phyloP scores from a whole-genome alignment of 2,113 vertebrate species.

The Myiozetetes cayanensis region DNA sequence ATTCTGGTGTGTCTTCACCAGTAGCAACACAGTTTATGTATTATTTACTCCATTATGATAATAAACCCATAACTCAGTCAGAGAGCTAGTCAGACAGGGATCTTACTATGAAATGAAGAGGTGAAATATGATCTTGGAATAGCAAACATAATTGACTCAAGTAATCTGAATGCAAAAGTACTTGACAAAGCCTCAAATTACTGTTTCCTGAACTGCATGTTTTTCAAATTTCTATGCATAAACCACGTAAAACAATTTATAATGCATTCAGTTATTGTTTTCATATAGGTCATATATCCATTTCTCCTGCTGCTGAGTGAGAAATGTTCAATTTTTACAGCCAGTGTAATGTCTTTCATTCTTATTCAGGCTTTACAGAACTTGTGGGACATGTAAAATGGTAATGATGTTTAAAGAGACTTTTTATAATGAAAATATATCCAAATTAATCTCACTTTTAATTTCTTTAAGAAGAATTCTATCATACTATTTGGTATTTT shows the following conservation, averaged over 20 bases:
- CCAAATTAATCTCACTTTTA: neutral
- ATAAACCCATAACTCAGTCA: neutral
- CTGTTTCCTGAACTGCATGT: neutral
- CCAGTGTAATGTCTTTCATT: neutral
- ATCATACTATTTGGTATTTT: neutral
- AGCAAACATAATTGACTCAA: neutral
- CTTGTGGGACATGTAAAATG: conserved; percentile 12
- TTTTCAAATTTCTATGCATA: neutral
- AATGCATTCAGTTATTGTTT: neutral
- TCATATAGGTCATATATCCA: neutral
- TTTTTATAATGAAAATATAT: conserved; percentile 25
- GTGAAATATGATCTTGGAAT: neutral
- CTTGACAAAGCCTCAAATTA: neutral
- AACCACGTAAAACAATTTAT: neutral
- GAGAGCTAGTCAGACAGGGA: neutral
- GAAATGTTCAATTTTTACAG: neutral
- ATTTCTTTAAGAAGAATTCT: neutral
- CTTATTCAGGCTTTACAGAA: neutral
- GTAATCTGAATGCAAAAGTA: neutral
- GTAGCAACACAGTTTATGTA: neutral
- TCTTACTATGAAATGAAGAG: neutral
- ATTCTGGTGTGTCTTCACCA: neutral
- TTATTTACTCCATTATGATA: neutral
- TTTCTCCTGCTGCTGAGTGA: neutral
- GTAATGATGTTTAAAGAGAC: conserved; percentile 26